A percentile compares a stretch with the other conserved stretches of the same genome.
Conservation (phyloP, 2,888 invertebrate genomes). For the Drosophila recens region DNA sequence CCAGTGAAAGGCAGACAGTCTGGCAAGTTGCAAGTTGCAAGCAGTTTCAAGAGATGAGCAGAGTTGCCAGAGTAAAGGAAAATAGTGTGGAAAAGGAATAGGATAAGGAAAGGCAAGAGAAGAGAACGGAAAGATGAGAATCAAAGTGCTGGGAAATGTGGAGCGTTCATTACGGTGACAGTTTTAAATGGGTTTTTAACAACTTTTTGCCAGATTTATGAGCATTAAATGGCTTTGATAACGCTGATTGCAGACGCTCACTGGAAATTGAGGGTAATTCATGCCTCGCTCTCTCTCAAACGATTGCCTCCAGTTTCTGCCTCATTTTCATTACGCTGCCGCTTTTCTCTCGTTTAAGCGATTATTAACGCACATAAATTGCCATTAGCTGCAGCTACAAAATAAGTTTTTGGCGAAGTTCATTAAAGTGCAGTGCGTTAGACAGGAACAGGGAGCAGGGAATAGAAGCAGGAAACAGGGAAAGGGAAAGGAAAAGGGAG, state of each 20-base stretch:
- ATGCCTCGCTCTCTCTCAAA: not conserved
- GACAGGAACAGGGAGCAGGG: not conserved
- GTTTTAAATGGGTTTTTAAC: slow-evolving; percentile 76
- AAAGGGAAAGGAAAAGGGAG: not conserved
- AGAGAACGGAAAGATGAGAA: slow-evolving; percentile 30
- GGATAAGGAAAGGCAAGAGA: not conserved
- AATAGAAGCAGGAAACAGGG: no score
- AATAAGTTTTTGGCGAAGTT: slow-evolving; percentile 41
- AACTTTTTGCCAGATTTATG: slow-evolving; percentile 73
- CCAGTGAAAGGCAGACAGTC: slow-evolving; percentile 48
- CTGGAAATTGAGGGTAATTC: slow-evolving; percentile 43
- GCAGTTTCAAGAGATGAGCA: slow-evolving; percentile 24
- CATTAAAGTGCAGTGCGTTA: slow-evolving; percentile 47
- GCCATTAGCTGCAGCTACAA: slow-evolving; percentile 60
- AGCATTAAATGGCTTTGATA: slow-evolving; percentile 74
- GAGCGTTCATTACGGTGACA: slow-evolving; percentile 68
- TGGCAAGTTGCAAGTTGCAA: slow-evolving; percentile 36
- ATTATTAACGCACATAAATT: slow-evolving; percentile 75
- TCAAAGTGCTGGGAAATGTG: slow-evolving; percentile 37
- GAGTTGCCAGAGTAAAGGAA: not conserved
- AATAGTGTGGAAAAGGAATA: no score
- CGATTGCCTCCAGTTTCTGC: not conserved
- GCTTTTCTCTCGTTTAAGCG: slow-evolving; percentile 28
- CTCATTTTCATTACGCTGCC: not conserved
- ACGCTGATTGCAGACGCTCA: slow-evolving; percentile 48